A percentile compares a stretch with the other conserved stretches of the same genome.
phyloP scores from a whole-genome alignment of 2,888 invertebrate genomes.

The Blastobasis lacticolella region DNA sequence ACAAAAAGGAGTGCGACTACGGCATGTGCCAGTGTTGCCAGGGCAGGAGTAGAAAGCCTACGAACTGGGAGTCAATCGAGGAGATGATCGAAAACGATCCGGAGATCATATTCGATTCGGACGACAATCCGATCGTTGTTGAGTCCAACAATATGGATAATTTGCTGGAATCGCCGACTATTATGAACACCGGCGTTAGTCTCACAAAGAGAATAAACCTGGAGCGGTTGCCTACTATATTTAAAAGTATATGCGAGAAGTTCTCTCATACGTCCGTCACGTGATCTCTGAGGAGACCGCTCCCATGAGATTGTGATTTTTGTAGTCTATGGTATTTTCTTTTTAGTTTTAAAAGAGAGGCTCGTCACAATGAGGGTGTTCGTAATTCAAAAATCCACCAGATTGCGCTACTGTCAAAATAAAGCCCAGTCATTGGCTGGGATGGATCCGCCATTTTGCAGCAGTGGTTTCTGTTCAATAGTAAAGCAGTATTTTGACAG shows the following conservation, averaged over 20 bases:
- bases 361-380: too few relatives aligned
- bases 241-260: conserved; percentile 41
- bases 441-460: too few relatives aligned
- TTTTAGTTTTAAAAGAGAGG: too few relatives aligned
- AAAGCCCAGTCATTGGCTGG: too few relatives aligned
- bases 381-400: too few relatives aligned
- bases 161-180: neutral
- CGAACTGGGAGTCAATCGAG: conserved; percentile 59
- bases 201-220: conserved; percentile 31
- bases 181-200: conserved; percentile 21
- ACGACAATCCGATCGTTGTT: conserved; percentile 55
- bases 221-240: conserved; percentile 40
- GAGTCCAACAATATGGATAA: conserved; percentile 34
- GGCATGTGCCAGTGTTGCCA: conserved; percentile 56
- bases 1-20: conserved; percentile 61
- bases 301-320: too few relatives aligned
- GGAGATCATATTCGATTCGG: conserved; percentile 62
- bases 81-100: conserved; percentile 67
- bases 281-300: conserved; percentile 13
- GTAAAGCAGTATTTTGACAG: too few relatives aligned
- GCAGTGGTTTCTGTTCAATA: too few relatives aligned
- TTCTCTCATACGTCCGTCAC: conserved; percentile 30
- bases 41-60: conserved; percentile 35
- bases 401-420: too few relatives aligned
- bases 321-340: too few relatives aligned